These are phyloP conservation scores for Anastrepha ludens DNA, from an alignment of 1,140 invertebrate species.

Conservation along the genomic window DNA sequence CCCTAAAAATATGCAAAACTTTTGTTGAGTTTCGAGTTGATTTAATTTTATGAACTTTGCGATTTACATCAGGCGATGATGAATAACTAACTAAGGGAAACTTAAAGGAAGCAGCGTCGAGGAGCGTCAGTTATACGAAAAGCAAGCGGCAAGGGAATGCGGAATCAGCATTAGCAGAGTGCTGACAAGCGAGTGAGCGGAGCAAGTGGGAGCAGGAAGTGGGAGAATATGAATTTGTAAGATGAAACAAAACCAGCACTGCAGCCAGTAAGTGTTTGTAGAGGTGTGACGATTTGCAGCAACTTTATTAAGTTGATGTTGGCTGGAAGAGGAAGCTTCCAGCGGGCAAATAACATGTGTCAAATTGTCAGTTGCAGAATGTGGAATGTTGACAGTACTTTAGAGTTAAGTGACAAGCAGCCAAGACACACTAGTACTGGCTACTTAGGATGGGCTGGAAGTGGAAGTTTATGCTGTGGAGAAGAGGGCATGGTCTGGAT, in stretches of 20 bases:
- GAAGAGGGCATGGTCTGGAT: neutral
- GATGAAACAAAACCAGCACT: neutral
- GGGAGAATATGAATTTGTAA: neutral
- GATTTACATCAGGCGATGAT: conserved; percentile 42
- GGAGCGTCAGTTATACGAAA: neutral
- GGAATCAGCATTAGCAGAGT: neutral
- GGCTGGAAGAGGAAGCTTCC: neutral
- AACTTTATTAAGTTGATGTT: neutral
- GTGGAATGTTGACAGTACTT: neutral
- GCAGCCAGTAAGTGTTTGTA: neutral
- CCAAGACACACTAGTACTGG: too few species aligned
- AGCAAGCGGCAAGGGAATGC: too few species aligned
- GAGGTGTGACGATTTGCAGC: neutral
- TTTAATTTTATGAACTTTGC: conserved; percentile 52
- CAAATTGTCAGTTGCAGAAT: conserved; percentile 19
- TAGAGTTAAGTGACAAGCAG: conserved; percentile 6
- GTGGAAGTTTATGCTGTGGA: neutral
- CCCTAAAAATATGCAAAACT: conserved; percentile 51
- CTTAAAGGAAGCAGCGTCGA: neutral
- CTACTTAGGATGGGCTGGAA: neutral
- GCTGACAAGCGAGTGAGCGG: neutral
- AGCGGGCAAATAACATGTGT: neutral
- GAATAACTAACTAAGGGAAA: conserved; percentile 38
- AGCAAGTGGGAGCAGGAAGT: neutral
- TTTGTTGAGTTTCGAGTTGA: conserved; percentile 48